A percentile compares a stretch with the other conserved stretches of the same genome.
Conservation (phyloP, 1,140 invertebrate genomes). For the Potamilus streckersoni region DNA sequence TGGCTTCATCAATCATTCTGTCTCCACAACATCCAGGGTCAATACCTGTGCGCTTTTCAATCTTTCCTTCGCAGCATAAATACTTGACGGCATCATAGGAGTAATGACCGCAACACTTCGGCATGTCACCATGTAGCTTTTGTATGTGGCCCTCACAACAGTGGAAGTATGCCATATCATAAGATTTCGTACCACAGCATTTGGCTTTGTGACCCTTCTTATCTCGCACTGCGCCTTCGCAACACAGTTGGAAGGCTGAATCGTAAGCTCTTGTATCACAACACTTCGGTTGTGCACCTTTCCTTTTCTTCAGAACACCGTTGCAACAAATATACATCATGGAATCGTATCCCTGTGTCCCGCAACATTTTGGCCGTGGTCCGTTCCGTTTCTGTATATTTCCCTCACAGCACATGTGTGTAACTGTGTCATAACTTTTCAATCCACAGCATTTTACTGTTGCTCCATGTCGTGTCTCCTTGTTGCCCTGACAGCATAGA, state of each 20-base stretch:
- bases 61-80: conserved; percentile 20
- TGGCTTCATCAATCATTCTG: conserved; percentile 16
- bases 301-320: conserved; percentile 3
- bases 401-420: conserved; percentile 25
- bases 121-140: conserved; percentile 20
- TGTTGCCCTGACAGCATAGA: conserved; percentile 17
- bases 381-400: conserved; percentile 17
- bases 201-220: conserved; percentile 24
- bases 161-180: conserved; percentile 24
- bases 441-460: conserved; percentile 23
- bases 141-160: conserved; percentile 28
- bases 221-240: conserved; percentile 16
- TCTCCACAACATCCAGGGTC: conserved; percentile 22
- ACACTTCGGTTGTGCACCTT: conserved; percentile 28
- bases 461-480: conserved; percentile 6
- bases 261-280: conserved; percentile 26
- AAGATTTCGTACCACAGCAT: conserved; percentile 25
- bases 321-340: conserved; percentile 17
- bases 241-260: conserved; percentile 21
- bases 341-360: conserved; percentile 20
- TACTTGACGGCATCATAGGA: conserved; percentile 23
- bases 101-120: conserved; percentile 15
- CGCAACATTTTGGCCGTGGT: conserved; percentile 26
- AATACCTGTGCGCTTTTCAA: conserved; percentile 12
- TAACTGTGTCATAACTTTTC: conserved; percentile 17